Percentiles rank a stretch among this genome's conserved stretches.
phyloP scores from a whole-genome alignment of 2,113 vertebrate genomes.

The Pachycephala philippinensis region DNA sequence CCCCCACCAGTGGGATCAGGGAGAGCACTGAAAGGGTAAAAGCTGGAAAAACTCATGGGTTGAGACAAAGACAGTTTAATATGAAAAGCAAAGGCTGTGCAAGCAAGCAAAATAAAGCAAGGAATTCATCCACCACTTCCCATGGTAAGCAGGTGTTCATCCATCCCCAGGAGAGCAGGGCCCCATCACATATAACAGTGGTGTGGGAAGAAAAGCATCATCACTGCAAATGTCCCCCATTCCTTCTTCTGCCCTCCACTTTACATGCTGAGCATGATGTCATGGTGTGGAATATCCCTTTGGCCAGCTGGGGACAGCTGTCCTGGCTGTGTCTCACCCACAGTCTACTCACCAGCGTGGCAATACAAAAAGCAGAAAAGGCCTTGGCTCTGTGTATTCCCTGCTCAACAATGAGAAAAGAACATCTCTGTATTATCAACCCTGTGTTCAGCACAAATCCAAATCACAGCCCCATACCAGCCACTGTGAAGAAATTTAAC shows the following conservation, averaged over 20 bases:
- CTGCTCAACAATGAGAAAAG: background rate
- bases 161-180: background rate
- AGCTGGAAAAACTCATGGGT: background rate
- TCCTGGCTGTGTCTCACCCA: background rate
- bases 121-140: background rate
- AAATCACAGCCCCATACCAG: background rate
- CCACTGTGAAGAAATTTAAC: background rate
- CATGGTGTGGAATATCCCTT: background rate
- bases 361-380: background rate
- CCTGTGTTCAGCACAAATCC: background rate
- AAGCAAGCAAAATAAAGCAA: background rate
- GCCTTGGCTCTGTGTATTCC: background rate
- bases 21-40: background rate
- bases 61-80: background rate
- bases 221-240: background rate
- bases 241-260: background rate
- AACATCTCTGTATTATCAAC: background rate
- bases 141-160: background rate
- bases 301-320: background rate
- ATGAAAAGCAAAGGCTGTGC: background rate
- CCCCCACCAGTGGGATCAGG: background rate
- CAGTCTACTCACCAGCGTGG: background rate
- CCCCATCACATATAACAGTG: rapidly evolving
- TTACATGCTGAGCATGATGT: background rate
- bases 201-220: background rate